phyloP scores from a whole-genome alignment of 2,113 vertebrate species.

The Chroicocephalus ridibundus region DNA sequence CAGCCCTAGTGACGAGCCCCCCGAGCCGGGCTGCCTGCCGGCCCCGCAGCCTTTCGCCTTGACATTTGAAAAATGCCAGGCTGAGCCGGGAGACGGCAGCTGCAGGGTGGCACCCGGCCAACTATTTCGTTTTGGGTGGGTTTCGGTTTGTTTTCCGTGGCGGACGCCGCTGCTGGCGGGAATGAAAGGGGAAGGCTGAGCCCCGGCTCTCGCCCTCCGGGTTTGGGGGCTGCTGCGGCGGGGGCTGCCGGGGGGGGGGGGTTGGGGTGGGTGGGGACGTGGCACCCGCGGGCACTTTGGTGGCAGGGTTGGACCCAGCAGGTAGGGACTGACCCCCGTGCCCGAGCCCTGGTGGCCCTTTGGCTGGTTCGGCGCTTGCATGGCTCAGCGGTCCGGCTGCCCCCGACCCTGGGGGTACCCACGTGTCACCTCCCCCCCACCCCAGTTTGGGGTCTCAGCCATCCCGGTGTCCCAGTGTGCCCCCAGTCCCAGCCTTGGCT shows the following conservation, averaged over 20 bases:
- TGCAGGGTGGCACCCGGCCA: constrained; percentile 62
- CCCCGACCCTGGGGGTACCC: too few relatives aligned
- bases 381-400: fast-evolving
- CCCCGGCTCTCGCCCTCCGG: background rate
- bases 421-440: fast-evolving
- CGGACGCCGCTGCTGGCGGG: background rate
- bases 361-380: background rate
- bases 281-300: background rate
- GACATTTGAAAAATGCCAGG: constrained; percentile 67
- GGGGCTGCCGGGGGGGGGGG: background rate
- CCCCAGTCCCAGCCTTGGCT: fast-evolving
- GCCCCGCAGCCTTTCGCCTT: constrained; percentile 16
- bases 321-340: fast-evolving
- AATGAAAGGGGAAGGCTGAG: constrained; percentile 15
- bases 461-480: fast-evolving
- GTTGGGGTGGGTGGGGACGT: too few relatives aligned
- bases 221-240: background rate
- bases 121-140: constrained; percentile 29
- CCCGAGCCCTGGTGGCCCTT: background rate
- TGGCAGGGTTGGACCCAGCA: background rate
- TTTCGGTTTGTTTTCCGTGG: constrained; percentile 22
- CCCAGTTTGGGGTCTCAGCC: too few relatives aligned
- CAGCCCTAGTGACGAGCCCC: background rate
- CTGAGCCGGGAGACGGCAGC: constrained; percentile 56
- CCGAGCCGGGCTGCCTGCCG: background rate